Percentiles rank a stretch among this genome's conserved stretches.
Conservation (phyloP, 2,888 invertebrate species). For the Nomada flava region DNA sequence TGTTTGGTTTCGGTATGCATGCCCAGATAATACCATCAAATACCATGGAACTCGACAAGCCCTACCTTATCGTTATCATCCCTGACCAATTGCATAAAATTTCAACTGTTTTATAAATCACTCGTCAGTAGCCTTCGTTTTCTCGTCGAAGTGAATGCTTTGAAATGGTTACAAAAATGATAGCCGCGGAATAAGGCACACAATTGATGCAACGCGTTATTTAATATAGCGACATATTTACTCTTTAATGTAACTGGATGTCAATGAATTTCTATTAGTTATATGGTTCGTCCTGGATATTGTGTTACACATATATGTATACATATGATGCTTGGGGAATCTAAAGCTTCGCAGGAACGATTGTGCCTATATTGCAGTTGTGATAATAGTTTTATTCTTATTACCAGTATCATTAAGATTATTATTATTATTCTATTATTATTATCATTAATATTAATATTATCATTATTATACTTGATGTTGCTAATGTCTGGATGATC, state of each 20-base stretch:
- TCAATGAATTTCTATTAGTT: constrained; percentile 59
- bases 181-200: constrained; percentile 84
- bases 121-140: constrained; percentile 47
- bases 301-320: constrained; percentile 46
- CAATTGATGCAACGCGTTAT: constrained; percentile 84
- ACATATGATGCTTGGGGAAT: constrained; percentile 60
- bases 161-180: constrained; percentile 82
- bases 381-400: constrained; percentile 60
- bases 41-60: constrained; percentile 17
- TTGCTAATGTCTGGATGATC: constrained; percentile 58
- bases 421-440: constrained; percentile 42
- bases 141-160: constrained; percentile 71
- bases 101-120: constrained; percentile 52
- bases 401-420: constrained; percentile 33
- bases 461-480: constrained; percentile 66
- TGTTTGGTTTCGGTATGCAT: constrained; percentile 53
- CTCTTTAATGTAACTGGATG: constrained; percentile 65
- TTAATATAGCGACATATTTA: constrained; percentile 73
- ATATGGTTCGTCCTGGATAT: constrained; percentile 64
- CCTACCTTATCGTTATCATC: constrained; percentile 43
- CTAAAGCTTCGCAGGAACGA: constrained; percentile 71
- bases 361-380: constrained; percentile 68
- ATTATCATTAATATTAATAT: constrained; percentile 61
- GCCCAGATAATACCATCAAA: constrained; percentile 64
- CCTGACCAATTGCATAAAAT: constrained; percentile 53